These are phyloP conservation scores for Nettapus auritus DNA, from an alignment of 2,113 vertebrate genomes.

Conservation along the genomic window DNA sequence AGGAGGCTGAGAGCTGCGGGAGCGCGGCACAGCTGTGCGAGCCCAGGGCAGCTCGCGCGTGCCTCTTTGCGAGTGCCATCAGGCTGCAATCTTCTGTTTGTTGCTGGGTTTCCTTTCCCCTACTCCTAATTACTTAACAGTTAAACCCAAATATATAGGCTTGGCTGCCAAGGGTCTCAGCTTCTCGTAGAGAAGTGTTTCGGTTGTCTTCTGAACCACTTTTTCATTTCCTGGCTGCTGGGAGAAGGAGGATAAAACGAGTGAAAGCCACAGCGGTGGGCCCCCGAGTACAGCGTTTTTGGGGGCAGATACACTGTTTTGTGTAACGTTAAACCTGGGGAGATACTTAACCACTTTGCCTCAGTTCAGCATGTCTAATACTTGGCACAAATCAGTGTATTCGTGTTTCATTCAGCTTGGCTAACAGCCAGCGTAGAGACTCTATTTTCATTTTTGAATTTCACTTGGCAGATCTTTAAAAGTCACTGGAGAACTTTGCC, in stretches of 20 bases:
- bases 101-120: neutral
- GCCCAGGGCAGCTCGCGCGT: neutral
- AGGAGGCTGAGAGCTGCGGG: neutral
- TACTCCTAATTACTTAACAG: neutral
- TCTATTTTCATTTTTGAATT: slow-evolving; percentile 82
- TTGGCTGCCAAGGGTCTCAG: slow-evolving; percentile 13
- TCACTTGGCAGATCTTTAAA: slow-evolving; percentile 81
- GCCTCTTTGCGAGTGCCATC: neutral
- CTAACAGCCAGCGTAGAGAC: slow-evolving; percentile 71
- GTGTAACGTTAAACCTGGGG: slow-evolving; percentile 76
- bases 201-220: slow-evolving; percentile 51
- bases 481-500: slow-evolving; percentile 80
- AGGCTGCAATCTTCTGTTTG: neutral
- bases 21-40: neutral
- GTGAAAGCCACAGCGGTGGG: slow-evolving; percentile 38
- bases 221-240: slow-evolving; percentile 76
- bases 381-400: slow-evolving; percentile 72
- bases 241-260: slow-evolving; percentile 59
- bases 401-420: slow-evolving; percentile 79
- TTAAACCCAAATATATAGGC: neutral
- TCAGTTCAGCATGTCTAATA: slow-evolving; percentile 65
- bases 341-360: slow-evolving; percentile 74
- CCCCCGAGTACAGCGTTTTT: slow-evolving; percentile 38
- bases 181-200: slow-evolving; percentile 29
- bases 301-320: slow-evolving; percentile 62